Evolutionary conservation across 2,888 invertebrate genomes (phyloP).

Genomic region (Drosophila parthenogenetica): DNA sequence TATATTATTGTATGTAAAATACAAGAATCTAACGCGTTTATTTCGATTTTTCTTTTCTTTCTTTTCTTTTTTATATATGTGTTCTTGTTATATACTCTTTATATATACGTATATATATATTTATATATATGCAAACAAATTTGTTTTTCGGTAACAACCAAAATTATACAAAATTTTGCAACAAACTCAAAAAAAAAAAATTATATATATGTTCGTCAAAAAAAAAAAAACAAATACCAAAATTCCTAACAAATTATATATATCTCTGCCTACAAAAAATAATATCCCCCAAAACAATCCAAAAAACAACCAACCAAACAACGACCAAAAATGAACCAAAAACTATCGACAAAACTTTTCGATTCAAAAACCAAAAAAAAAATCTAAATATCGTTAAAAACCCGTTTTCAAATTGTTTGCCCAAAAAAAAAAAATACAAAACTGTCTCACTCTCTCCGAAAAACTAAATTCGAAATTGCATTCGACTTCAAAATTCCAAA

Average conservation of each 20-base stretch:
- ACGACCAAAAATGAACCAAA: constrained; percentile 55
- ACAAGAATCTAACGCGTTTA: constrained; percentile 85
- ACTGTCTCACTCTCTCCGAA: constrained; percentile 40
- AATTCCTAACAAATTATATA: constrained; percentile 63
- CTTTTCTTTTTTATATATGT: constrained; percentile 82
- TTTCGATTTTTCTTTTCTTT: constrained; percentile 85
- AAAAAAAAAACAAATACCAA: constrained; percentile 52
- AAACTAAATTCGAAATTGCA: constrained; percentile 64
- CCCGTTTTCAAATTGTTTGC: constrained; percentile 33
- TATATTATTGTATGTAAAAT: constrained; percentile 78
- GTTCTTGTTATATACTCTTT: constrained; percentile 78
- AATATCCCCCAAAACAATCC: constrained; percentile 39
- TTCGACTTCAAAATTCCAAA: constrained; percentile 57
- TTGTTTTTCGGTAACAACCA: constrained; percentile 80
- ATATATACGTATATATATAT: neutral
- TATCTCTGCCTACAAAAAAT: constrained; percentile 59
- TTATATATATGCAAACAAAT: constrained; percentile 65
- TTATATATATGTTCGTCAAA: constrained; percentile 85
- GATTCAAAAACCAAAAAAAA: constrained; percentile 59
- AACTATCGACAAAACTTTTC: constrained; percentile 60
- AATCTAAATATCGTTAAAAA: constrained; percentile 36
- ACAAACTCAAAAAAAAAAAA: constrained; percentile 75
- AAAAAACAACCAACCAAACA: constrained; percentile 51
- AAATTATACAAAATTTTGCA: constrained; percentile 65
- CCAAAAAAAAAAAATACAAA: constrained; percentile 16